A percentile compares a stretch with the other conserved stretches of the same genome.
phyloP scores from a whole-genome alignment of 2,888 invertebrate genomes.

The Dorcus hopei region DNA sequence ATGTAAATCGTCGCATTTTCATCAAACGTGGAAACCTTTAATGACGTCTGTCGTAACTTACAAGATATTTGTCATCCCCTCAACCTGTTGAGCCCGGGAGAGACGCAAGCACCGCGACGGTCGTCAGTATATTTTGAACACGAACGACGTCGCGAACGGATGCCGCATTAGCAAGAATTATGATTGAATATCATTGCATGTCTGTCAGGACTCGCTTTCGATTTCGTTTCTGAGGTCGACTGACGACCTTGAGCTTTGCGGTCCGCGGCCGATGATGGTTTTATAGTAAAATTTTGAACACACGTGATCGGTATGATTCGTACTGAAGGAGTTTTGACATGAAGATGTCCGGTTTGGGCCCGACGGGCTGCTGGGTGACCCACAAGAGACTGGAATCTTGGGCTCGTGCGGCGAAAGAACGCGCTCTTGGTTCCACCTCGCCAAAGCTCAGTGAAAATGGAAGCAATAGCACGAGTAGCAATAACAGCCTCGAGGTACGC shows the following conservation, averaged over 20 bases:
- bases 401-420: conserved; percentile 71
- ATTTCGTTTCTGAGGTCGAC: too few species aligned
- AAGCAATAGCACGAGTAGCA: conserved; percentile 52
- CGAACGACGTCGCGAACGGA: conserved; percentile 21
- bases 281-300: too few species aligned
- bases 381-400: conserved; percentile 74
- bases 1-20: too few species aligned
- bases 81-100: conserved; percentile 46
- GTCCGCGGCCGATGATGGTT: too few species aligned
- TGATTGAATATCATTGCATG: background rate
- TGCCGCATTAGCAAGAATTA: conserved; percentile 5
- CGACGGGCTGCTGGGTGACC: conserved; percentile 73
- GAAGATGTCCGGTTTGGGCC: conserved; percentile 59
- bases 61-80: conserved; percentile 25
- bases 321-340: background rate
- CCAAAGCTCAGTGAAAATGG: conserved; percentile 52
- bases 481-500: conserved; percentile 46
- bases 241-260: too few species aligned
- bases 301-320: background rate
- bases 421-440: conserved; percentile 50
- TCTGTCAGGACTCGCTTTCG: too few species aligned
- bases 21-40: too few species aligned
- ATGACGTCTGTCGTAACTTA: background rate
- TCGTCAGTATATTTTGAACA: conserved; percentile 32
- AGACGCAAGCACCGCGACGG: conserved; percentile 27